phyloP scores from a whole-genome alignment of 2,888 invertebrate genomes.

The Stegana nigrithorax region DNA sequence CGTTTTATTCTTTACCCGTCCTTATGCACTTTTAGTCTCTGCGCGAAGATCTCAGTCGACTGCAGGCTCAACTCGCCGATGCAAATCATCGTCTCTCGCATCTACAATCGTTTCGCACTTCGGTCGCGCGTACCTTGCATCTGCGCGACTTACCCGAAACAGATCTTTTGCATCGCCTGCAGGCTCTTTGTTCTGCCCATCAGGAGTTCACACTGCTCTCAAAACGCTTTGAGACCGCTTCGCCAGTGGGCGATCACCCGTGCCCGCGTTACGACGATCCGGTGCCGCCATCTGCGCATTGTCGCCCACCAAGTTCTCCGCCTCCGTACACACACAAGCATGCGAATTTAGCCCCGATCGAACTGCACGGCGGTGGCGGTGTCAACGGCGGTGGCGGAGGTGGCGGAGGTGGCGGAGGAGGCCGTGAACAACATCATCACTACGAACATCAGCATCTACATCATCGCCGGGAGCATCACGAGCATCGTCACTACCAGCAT shows the following conservation, averaged over 20 bases:
- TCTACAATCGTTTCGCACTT: constrained; percentile 80
- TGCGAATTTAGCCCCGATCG: constrained; percentile 23
- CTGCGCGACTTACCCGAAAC: constrained; percentile 80
- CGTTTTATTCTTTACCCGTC: too few species aligned
- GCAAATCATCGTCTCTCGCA: constrained; percentile 82
- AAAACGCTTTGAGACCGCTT: constrained; percentile 74
- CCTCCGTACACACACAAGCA: constrained; percentile 31
- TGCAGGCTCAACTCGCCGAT: constrained; percentile 81
- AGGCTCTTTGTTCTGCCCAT: constrained; percentile 87
- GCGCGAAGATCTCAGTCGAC: constrained; percentile 80
- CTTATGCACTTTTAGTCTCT: constrained; percentile 73
- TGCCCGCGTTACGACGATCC: constrained; percentile 66
- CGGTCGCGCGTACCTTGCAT: constrained; percentile 80
- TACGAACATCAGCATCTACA: constrained; percentile 26
- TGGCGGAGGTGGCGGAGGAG: not conserved
- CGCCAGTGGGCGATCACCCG: constrained; percentile 66
- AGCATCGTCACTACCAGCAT: constrained; percentile 28
- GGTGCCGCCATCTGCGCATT: constrained; percentile 60
- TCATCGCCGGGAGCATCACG: constrained; percentile 24
- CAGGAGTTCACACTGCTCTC: constrained; percentile 88
- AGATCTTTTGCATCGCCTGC: constrained; percentile 81
- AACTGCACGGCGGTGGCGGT: constrained; percentile 4
- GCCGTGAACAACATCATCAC: constrained; percentile 29
- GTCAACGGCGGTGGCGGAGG: constrained; percentile 22
- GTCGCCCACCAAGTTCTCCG: constrained; percentile 58